Conservation (phyloP, 2,888 invertebrate species). For the Erebia epiphron region DNA sequence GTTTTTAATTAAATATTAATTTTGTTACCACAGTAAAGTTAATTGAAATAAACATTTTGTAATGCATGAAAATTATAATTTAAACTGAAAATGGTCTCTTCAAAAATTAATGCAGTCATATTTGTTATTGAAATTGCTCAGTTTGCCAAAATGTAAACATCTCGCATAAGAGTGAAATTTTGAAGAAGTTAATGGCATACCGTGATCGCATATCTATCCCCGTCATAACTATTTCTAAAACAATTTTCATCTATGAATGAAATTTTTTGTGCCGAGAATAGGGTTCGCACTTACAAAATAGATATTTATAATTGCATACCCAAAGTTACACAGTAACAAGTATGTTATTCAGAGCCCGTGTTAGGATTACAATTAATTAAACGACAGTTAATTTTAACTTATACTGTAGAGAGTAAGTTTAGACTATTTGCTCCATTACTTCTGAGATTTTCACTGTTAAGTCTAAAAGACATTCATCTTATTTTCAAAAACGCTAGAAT, state of each 20-base stretch:
- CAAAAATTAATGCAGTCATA: background rate
- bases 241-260: slow-evolving; percentile 13
- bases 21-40: background rate
- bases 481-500: no score
- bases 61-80: background rate
- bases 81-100: background rate
- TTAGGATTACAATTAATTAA: no score
- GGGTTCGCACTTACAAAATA: background rate
- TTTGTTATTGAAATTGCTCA: background rate
- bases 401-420: no score
- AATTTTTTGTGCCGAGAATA: background rate
- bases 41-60: background rate
- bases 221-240: slow-evolving; percentile 15
- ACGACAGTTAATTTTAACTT: no score
- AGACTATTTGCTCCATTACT: no score
- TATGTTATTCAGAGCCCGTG: no score
- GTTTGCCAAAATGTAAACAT: background rate
- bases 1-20: no score
- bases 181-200: background rate
- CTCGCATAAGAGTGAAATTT: slow-evolving; percentile 7
- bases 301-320: background rate
- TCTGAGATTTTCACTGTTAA: no score
- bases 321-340: no score
- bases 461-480: no score
- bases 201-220: background rate